Evolutionary conservation across 2,113 vertebrate species (phyloP), one percentile per base, ranked within the genome.

Genomic region (Promerops cafer): DNA sequence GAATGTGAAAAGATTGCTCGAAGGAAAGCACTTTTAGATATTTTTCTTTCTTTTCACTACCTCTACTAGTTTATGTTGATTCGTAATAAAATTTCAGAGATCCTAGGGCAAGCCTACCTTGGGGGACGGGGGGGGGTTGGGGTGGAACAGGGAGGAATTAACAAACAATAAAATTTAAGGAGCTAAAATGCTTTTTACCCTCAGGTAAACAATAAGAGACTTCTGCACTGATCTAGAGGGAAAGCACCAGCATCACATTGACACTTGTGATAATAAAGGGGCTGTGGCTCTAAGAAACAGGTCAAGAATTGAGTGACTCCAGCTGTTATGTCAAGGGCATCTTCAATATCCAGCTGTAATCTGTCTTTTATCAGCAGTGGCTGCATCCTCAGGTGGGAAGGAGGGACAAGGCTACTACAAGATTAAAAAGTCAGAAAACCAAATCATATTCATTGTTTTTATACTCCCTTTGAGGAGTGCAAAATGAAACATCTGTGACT

Each of bases 111-210:
- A 64, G 9, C 28, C 63, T 59, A 66, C 10, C 24, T 23, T 27
- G 57, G n/a, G 16, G 6, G 28, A 4, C 9, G 9, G 11, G 15
- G 6, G 2, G 2, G 40, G 23, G 17, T 9, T 5, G 16, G 64
- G 28, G n/a, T n/a, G n/a, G n/a, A n/a, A n/a, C 14, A 23, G 6
- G 11, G 16, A 50, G 22, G 18, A 70, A 44, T 52, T 52, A 69
- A 31, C 49, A 66, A 10, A 3, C n/a, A 35, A 9, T 27, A 60
- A 68, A 60, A 81, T n/a, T 42, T 16, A 54, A 89, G 9, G 11
- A 69, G 35, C 11, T 27, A 49, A 19, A 84, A 90, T 14, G 18
- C 19, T 70, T 87, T 69, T 61, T 39, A 69, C 44, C 16, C 26
- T 71, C 4, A 3, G 13, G 13, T 37, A 47, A 90, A 78, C 26